Conservation (phyloP, 2,888 invertebrate genomes). For the Drosophila mayaguana region DNA sequence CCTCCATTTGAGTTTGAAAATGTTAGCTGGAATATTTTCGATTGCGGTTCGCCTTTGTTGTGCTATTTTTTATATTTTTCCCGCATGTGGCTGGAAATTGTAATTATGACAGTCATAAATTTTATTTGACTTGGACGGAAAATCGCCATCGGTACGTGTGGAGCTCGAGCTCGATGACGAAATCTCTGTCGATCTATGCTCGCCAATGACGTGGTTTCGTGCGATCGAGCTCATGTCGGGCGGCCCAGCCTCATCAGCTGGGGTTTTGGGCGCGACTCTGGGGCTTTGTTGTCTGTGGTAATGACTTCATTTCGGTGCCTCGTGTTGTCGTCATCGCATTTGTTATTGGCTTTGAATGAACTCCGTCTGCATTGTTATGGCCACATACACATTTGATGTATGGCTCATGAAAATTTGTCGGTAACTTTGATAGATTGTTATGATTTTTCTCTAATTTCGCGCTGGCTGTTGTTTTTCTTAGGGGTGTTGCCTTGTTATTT, state of each 20-base stretch:
- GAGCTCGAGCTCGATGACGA: constrained; percentile 48
- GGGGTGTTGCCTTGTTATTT: constrained; percentile 17
- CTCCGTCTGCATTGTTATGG: constrained; percentile 27
- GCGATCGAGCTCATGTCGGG: constrained; percentile 7
- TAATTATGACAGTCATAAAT: constrained; percentile 54
- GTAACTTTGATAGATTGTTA: constrained; percentile 62
- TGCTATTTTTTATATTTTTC: constrained; percentile 17
- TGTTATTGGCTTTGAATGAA: constrained; percentile 27
- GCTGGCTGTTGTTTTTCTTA: constrained; percentile 4
- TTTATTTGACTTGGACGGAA: constrained; percentile 41
- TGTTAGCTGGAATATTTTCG: constrained; percentile 29
- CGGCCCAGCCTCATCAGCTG: constrained; percentile 5
- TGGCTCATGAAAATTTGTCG: constrained; percentile 48
- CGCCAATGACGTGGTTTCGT: constrained; percentile 48
- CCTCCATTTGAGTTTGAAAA: constrained; percentile 2
- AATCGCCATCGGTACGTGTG: constrained; percentile 7
- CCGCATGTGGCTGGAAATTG: constrained; percentile 29
- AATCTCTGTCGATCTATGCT: constrained; percentile 50
- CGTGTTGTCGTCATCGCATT: constrained; percentile 34
- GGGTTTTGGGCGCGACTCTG: constrained; percentile 10
- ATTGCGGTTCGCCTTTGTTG: constrained; percentile 14
- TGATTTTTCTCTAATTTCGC: constrained; percentile 18
- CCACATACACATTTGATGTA: constrained; percentile 48
- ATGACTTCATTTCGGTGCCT: constrained; percentile 64
- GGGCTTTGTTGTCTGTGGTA: constrained; percentile 64